Evolutionary conservation across 2,888 invertebrate species (phyloP).

Genomic region (Ochlodes sylvanus): DNA sequence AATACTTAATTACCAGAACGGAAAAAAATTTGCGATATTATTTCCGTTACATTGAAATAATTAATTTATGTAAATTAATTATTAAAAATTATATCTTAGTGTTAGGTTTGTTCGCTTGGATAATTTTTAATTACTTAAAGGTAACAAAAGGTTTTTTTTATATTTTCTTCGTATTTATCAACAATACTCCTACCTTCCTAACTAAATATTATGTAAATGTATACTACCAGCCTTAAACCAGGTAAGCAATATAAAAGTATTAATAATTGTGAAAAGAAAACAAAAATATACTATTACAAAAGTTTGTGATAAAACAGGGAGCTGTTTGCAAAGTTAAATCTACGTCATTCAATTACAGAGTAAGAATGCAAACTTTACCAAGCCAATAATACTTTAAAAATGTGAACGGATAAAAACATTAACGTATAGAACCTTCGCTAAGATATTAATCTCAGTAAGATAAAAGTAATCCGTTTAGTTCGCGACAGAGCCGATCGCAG

Average conservation of each 20-base stretch:
- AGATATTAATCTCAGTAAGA: constrained; percentile 31
- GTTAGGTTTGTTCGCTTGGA: constrained; percentile 10
- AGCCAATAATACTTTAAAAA: constrained; percentile 11
- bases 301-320: no score
- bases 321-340: no score
- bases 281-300: no score
- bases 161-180: not conserved
- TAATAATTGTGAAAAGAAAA: no score
- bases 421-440: not conserved
- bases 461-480: constrained; percentile 24
- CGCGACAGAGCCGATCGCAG: constrained; percentile 8
- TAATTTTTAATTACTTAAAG: constrained; percentile 19
- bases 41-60: constrained; percentile 29
- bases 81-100: constrained; percentile 20
- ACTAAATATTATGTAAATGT: no score
- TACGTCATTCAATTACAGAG: no score
- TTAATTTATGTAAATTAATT: constrained; percentile 32
- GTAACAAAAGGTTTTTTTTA: not conserved
- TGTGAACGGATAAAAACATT: constrained; percentile 6
- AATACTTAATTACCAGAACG: constrained; percentile 27
- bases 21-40: constrained; percentile 20
- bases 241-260: no score
- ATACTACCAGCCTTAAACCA: no score
- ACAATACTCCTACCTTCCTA: not conserved
- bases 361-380: not conserved